A percentile compares a stretch with the other conserved stretches of the same genome.
Evolutionary conservation across 2,113 vertebrate species (phyloP).

Genomic region (Bucco capensis): DNA sequence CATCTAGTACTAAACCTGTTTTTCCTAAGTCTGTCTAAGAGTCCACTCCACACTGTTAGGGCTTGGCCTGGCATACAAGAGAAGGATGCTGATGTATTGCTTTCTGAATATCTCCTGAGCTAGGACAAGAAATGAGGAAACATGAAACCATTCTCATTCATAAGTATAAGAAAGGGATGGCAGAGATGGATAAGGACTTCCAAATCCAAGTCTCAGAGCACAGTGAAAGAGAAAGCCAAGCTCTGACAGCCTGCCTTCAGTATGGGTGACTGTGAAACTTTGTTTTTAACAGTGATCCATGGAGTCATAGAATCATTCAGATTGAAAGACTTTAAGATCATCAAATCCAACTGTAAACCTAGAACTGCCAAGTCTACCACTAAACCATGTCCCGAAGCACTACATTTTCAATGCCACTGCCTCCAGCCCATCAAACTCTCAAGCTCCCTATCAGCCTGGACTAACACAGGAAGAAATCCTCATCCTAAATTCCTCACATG

Average conservation of each 20-base stretch:
- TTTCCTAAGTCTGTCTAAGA: not conserved
- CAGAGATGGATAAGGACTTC: not conserved
- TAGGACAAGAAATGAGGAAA: not conserved
- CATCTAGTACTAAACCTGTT: not conserved
- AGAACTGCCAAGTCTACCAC: not conserved
- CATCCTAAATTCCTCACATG: not conserved
- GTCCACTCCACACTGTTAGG: not conserved
- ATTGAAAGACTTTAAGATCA: not conserved
- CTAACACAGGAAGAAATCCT: not conserved
- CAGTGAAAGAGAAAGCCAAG: not conserved
- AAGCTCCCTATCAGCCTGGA: not conserved
- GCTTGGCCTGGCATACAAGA: not conserved
- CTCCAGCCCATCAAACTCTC: fast-evolving
- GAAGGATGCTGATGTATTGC: not conserved
- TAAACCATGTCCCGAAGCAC: not conserved
- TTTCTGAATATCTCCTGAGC: not conserved
- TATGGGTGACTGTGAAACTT: not conserved
- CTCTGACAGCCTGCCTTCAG: not conserved
- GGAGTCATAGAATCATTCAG: not conserved
- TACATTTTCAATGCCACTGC: not conserved
- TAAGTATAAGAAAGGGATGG: not conserved
- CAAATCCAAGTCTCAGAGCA: not conserved
- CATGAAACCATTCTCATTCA: not conserved
- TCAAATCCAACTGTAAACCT: not conserved
- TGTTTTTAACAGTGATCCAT: not conserved